A percentile compares a stretch with the other conserved stretches of the same genome.
Evolutionary conservation across 2,888 invertebrate species (phyloP).

Genomic region (Bombylius discolor): DNA sequence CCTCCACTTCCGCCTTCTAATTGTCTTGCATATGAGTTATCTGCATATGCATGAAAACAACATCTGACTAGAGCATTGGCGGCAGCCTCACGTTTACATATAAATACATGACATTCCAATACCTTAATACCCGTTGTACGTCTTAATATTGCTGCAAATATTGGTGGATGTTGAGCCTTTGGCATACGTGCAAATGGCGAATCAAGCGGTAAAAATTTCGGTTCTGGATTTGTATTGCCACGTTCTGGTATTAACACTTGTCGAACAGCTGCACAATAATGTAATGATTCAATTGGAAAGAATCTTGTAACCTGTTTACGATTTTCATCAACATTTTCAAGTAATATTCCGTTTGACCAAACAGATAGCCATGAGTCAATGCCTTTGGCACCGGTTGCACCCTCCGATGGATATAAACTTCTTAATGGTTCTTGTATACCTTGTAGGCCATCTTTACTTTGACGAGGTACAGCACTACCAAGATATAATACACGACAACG

Average conservation of each 20-base stretch:
- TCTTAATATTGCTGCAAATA: slow-evolving; percentile 92
- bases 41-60: slow-evolving; percentile 96
- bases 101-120: slow-evolving; percentile 96
- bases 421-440: slow-evolving; percentile 94
- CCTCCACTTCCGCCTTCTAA: slow-evolving; percentile 49
- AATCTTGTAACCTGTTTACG: slow-evolving; percentile 88
- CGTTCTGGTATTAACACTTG: slow-evolving; percentile 62
- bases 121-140: slow-evolving; percentile 95
- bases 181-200: slow-evolving; percentile 90
- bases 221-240: slow-evolving; percentile 51
- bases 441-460: slow-evolving; percentile 94
- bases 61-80: slow-evolving; percentile 95
- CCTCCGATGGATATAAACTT: slow-evolving; percentile 91
- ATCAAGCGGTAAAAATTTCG: slow-evolving; percentile 86
- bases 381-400: slow-evolving; percentile 74
- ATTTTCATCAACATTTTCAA: slow-evolving; percentile 95
- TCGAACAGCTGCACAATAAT: slow-evolving; percentile 91
- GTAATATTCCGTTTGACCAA: slow-evolving; percentile 87
- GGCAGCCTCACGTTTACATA: slow-evolving; percentile 91
- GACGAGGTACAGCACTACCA: slow-evolving; percentile 91
- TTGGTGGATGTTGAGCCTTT: slow-evolving; percentile 85
- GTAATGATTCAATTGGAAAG: slow-evolving; percentile 88
- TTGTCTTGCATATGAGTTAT: slow-evolving; percentile 82
- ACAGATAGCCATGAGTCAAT: slow-evolving; percentile 95
- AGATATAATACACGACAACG: slow-evolving; percentile 93